phyloP scores from a whole-genome alignment of 2,113 vertebrate genomes.

The Panthera uncia region DNA sequence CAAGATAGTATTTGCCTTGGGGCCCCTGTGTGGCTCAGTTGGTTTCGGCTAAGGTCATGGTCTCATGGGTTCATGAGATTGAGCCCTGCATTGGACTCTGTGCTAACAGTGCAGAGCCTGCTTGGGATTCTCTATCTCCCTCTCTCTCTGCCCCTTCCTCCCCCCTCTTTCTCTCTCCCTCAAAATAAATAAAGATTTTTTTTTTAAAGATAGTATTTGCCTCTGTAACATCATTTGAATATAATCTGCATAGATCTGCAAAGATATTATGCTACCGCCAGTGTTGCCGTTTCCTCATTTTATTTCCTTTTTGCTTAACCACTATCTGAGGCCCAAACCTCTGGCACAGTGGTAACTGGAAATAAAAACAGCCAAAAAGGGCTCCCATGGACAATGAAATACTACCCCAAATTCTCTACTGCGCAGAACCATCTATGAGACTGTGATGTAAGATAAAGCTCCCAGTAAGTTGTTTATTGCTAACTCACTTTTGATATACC shows the following conservation, averaged over 20 bases:
- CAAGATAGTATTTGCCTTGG: neutral
- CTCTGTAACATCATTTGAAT: neutral
- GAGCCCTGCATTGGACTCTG: too few relatives aligned
- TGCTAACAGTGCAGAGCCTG: too few relatives aligned
- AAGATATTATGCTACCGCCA: neutral
- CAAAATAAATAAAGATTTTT: too few relatives aligned
- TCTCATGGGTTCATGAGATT: too few relatives aligned
- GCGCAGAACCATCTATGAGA: neutral
- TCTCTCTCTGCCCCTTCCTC: too few relatives aligned
- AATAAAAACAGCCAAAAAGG: neutral
- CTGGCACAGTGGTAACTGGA: neutral
- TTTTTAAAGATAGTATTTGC: neutral
- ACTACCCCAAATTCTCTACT: neutral
- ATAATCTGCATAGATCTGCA: neutral
- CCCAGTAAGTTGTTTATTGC: neutral
- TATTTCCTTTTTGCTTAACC: conserved; percentile 20
- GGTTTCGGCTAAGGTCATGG: too few relatives aligned
- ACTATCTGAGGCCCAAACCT: neutral
- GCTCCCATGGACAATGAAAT: neutral
- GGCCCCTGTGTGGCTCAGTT: too few relatives aligned
- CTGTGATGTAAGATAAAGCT: neutral
- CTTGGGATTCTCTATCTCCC: too few relatives aligned
- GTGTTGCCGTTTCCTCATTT: neutral
- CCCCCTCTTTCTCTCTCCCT: too few relatives aligned
- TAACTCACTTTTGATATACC: neutral